phyloP scores from a whole-genome alignment of 2,113 vertebrate genomes.

The Potamarius usumacintae region DNA sequence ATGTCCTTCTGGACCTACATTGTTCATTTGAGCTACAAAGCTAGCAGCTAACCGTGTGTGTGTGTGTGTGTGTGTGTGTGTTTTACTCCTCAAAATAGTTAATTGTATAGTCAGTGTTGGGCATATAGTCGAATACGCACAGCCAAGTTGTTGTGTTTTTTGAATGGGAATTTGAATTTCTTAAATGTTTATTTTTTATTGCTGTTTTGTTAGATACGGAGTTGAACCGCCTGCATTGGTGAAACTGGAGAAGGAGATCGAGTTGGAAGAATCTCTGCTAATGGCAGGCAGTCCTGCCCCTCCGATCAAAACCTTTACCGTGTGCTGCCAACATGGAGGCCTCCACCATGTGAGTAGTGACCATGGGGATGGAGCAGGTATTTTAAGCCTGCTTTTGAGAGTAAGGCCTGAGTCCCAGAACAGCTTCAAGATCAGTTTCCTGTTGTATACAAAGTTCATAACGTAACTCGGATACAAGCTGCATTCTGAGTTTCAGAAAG shows the following conservation, averaged over 20 bases:
- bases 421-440: neutral
- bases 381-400: neutral
- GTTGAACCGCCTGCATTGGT: constrained; percentile 94
- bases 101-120: too few relatives aligned
- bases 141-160: neutral
- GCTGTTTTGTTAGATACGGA: constrained; percentile 77
- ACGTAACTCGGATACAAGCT: neutral
- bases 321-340: constrained; percentile 87
- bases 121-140: too few relatives aligned
- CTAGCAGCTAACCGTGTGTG: too few relatives aligned
- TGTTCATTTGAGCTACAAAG: too few relatives aligned
- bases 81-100: too few relatives aligned
- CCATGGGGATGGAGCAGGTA: neutral
- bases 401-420: neutral
- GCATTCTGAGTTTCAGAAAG: neutral
- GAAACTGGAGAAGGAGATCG: constrained; percentile 97
- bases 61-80: too few relatives aligned
- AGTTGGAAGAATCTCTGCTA: constrained; percentile 90
- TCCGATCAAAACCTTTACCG: constrained; percentile 80
- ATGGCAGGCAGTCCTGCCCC: constrained; percentile 76
- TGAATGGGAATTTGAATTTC: too few relatives aligned
- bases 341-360: constrained; percentile 83
- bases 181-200: constrained; percentile 15
- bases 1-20: neutral
- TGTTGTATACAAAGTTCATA: neutral